Evolutionary conservation across 2,113 vertebrate genomes (phyloP), one percentile per base, ranked within the genome.

Genomic region (Tupaia chinensis): DNA sequence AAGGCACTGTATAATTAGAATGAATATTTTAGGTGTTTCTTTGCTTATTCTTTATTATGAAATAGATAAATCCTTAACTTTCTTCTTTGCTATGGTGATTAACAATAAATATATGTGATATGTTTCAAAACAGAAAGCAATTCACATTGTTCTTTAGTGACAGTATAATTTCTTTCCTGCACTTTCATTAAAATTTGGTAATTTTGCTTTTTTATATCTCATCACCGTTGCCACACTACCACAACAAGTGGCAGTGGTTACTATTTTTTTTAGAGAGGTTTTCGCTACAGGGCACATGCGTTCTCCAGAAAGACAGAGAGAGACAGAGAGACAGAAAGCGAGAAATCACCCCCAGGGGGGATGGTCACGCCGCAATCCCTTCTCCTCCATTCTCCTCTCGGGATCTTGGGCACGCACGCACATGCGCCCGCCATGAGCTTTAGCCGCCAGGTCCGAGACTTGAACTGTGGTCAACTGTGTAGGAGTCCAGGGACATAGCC

Each of bases 41-140:
- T 95, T 87, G 34, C 23, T 86, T 85, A 23, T 53, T 80, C 16
- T 89, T 95, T 95, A 44, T 6, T 9, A 63, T 53, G 27, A 95
- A 93, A 81, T 68, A 92, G 2, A 53, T 78, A 69, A 89, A 23
- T 95, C 32, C 34, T 81, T 85, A 69, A 87, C 74, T 73, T 54
- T 79, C 74, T 65, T 29, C 11, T 78, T 87, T 17, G 82, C 29
- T n/a, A 7, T 85, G 61, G 7, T 84, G 29, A 78, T 73, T 70
- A 79, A 94, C 79, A 91, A 88, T 34, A 87, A 91, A 70, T 72
- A 92, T 58, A 92, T 76, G 22, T 44, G 79, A 72, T 73, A 82
- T 12, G 25, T 29, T 83, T 69, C 10, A 76, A 61, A 89, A 91
- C 54, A 70, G 27, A 27, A 72, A 73, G 66, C 54, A 95, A 78